Conservation (phyloP, 2,113 vertebrate species). For the Ginglymostoma cirratum region DNA sequence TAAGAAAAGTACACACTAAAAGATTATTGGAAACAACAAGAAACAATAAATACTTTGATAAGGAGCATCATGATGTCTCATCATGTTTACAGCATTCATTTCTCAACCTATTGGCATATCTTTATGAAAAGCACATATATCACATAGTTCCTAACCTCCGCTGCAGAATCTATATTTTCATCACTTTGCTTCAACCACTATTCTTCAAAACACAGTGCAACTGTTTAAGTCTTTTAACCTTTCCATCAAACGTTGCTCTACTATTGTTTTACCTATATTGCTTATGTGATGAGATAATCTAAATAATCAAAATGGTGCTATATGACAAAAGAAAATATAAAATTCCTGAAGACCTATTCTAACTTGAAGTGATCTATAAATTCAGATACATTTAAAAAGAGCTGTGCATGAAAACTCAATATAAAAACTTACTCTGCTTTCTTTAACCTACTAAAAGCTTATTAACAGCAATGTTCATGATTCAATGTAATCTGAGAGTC, state of each 20-base stretch:
- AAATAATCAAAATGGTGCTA: not conserved
- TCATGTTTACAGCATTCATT: not conserved
- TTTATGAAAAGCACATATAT: not conserved
- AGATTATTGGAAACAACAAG: not conserved
- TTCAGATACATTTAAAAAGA: constrained; percentile 35
- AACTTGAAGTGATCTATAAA: constrained; percentile 30
- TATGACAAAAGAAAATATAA: constrained; percentile 16
- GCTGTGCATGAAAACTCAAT: constrained; percentile 33
- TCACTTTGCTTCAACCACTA: not conserved
- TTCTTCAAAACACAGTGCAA: not conserved
- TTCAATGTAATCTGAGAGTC: not conserved
- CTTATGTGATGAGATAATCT: not conserved
- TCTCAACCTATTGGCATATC: not conserved
- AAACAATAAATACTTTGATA: not conserved
- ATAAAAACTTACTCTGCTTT: constrained; percentile 32
- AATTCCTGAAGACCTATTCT: constrained; percentile 26
- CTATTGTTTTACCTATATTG: not conserved
- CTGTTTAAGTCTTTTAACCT: not conserved
- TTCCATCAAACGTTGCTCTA: not conserved
- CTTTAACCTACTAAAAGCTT: constrained; percentile 31
- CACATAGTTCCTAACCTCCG: not conserved
- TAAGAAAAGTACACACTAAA: not conserved
- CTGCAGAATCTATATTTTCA: not conserved
- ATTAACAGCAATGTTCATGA: constrained; percentile 30
- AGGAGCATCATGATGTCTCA: not conserved